Conservation (phyloP, 2,113 vertebrate genomes). For the Cardinalis cardinalis region DNA sequence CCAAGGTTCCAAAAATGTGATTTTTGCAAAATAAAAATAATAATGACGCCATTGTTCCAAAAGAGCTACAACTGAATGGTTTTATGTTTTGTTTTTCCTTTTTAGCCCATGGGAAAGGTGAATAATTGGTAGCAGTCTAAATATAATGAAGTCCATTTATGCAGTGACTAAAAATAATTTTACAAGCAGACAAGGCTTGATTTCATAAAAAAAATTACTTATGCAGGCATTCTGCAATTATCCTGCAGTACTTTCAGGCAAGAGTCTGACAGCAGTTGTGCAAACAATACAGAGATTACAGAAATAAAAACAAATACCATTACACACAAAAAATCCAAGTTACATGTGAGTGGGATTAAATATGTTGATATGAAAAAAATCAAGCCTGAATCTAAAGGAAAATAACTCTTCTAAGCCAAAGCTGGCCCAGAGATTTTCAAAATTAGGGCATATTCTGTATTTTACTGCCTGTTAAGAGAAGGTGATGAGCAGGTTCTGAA, state of each 20-base stretch:
- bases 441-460: neutral
- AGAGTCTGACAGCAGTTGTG: slow-evolving; percentile 75
- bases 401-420: neutral
- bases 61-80: slow-evolving; percentile 12
- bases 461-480: neutral
- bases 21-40: slow-evolving; percentile 41
- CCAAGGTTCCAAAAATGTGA: neutral
- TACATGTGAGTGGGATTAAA: slow-evolving; percentile 57
- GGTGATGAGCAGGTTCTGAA: neutral
- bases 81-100: slow-evolving; percentile 47
- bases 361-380: neutral
- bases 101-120: slow-evolving; percentile 72
- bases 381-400: neutral
- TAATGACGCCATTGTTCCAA: slow-evolving; percentile 17
- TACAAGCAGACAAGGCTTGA: slow-evolving; percentile 76
- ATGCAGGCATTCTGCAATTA: slow-evolving; percentile 78
- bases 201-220: slow-evolving; percentile 79
- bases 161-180: slow-evolving; percentile 75
- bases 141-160: slow-evolving; percentile 75
- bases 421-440: neutral
- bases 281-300: slow-evolving; percentile 77
- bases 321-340: slow-evolving; percentile 65
- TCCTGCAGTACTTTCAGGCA: slow-evolving; percentile 75
- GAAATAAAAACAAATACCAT: slow-evolving; percentile 79
- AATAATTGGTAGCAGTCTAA: slow-evolving; percentile 64